Conservation (phyloP, 2,113 vertebrate species). For the Corythornis vintsioides region DNA sequence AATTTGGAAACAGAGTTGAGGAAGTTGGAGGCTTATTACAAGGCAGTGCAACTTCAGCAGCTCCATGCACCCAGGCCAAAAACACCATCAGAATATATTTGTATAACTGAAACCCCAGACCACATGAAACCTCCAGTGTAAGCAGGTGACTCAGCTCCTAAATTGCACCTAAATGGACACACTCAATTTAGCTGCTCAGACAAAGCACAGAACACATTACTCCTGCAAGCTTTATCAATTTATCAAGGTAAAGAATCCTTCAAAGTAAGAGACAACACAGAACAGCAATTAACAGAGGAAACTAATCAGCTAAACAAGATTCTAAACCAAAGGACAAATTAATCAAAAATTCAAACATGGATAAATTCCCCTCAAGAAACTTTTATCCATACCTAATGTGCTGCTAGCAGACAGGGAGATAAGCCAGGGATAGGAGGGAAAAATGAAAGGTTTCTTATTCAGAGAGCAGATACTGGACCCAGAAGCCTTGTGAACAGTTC, state of each 20-base stretch:
- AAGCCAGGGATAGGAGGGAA: not conserved
- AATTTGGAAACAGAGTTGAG: conserved; percentile 52
- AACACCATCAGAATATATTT: conserved; percentile 52
- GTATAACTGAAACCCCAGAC: conserved; percentile 53
- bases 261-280: not conserved
- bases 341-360: not conserved
- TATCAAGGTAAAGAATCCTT: not conserved
- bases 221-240: conserved; percentile 30
- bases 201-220: conserved; percentile 26
- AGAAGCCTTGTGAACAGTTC: not conserved
- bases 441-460: not conserved
- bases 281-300: not conserved
- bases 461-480: not conserved
- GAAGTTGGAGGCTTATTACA: conserved; percentile 50
- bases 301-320: not conserved
- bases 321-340: not conserved
- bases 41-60: conserved; percentile 33
- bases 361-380: not conserved
- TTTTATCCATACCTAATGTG: not conserved
- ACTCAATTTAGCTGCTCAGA: conserved; percentile 43
- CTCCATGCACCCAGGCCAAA: conserved; percentile 48
- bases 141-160: conserved; percentile 47
- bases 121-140: conserved; percentile 55
- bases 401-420: not conserved
- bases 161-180: conserved; percentile 60